phyloP scores from a whole-genome alignment of 2,113 vertebrate genomes.

The Calidris pygmaea region DNA sequence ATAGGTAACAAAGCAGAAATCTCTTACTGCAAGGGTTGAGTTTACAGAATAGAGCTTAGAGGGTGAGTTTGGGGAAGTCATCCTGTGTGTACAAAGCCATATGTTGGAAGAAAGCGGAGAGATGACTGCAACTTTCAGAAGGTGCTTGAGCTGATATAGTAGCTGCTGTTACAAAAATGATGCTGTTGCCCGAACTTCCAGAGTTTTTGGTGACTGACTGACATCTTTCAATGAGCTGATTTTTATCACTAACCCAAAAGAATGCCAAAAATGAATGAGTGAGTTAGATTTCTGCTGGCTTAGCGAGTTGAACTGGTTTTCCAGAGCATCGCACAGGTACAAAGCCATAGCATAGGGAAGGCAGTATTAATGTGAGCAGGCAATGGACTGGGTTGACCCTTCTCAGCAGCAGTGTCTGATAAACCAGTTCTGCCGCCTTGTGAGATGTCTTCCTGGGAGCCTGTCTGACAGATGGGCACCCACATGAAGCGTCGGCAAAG shows the following conservation, averaged over 20 bases:
- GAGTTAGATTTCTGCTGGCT: background rate
- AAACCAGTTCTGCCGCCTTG: background rate
- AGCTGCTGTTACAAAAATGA: background rate
- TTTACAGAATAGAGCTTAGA: background rate
- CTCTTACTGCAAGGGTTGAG: background rate
- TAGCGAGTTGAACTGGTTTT: background rate
- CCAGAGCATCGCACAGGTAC: background rate
- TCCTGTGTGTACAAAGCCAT: background rate
- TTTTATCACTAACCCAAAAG: background rate
- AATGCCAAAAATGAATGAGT: background rate
- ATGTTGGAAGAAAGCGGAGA: background rate
- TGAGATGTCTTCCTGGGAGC: background rate
- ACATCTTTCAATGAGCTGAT: background rate
- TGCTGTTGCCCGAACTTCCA: background rate
- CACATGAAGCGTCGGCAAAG: background rate
- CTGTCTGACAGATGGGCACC: background rate
- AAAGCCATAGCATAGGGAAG: background rate
- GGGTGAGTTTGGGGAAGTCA: background rate
- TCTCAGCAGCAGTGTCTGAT: background rate
- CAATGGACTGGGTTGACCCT: background rate
- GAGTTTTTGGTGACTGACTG: background rate
- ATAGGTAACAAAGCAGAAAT: background rate
- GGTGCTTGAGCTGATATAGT: background rate
- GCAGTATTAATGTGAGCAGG: background rate
- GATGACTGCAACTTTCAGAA: background rate